phyloP scores from a whole-genome alignment of 2,113 vertebrate species.

The Crotalus helleri region DNA sequence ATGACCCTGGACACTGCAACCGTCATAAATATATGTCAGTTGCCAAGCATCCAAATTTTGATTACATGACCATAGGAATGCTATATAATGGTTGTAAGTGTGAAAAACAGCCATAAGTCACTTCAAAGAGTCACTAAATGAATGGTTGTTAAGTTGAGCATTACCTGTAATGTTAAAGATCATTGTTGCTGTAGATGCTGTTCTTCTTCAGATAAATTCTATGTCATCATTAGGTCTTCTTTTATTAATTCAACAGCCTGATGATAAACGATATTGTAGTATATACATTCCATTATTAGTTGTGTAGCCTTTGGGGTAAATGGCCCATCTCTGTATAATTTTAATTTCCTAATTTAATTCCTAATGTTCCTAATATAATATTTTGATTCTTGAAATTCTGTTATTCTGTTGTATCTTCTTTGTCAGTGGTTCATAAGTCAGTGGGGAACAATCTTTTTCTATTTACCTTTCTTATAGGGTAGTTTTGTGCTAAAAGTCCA shows the following conservation, averaged over 20 bases:
- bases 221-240: neutral
- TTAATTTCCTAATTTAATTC: neutral
- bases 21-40: neutral
- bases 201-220: neutral
- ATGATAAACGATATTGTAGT: neutral
- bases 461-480: neutral
- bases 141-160: neutral
- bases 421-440: neutral
- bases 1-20: neutral
- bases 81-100: neutral
- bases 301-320: neutral
- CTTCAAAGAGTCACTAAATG: neutral
- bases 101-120: neutral
- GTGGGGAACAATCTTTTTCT: neutral
- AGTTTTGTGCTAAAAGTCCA: neutral
- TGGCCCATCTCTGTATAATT: neutral
- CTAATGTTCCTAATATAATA: neutral
- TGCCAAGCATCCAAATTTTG: neutral
- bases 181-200: neutral
- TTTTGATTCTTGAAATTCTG: neutral
- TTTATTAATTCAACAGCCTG: neutral
- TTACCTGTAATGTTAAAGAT: neutral
- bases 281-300: neutral
- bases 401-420: neutral
- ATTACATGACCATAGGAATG: neutral